Evolutionary conservation across 2,888 invertebrate species (phyloP).

Genomic region (Operophtera brumata): DNA sequence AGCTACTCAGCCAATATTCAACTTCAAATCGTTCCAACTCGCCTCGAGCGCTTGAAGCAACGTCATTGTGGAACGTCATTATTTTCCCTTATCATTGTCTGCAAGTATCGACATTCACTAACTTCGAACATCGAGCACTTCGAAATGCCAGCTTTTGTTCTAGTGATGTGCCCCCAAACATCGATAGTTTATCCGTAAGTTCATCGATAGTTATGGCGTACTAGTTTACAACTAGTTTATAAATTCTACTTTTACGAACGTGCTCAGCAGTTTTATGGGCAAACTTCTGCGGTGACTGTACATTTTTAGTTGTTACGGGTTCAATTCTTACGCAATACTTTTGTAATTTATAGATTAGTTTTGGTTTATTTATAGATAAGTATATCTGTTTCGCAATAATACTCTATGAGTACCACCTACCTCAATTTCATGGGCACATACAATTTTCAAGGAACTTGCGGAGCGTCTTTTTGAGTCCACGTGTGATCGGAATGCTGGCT

Average conservation of each 20-base stretch:
- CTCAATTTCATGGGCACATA: no score
- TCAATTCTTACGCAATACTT: slow-evolving; percentile 7
- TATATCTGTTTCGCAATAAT: no score
- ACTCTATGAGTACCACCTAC: no score
- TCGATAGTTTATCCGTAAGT: slow-evolving; percentile 12
- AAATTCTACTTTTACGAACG: slow-evolving; percentile 20
- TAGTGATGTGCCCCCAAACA: slow-evolving; percentile 37
- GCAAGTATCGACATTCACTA: slow-evolving; percentile 53
- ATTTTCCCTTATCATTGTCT: slow-evolving; percentile 71
- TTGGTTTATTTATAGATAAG: no score
- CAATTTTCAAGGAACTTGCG: no score
- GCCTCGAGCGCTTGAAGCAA: slow-evolving; percentile 34
- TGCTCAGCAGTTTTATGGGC: slow-evolving; percentile 11
- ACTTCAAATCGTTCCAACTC: not conserved
- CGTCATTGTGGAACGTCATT: slow-evolving; percentile 60
- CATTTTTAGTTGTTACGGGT: slow-evolving; percentile 18
- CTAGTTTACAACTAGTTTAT: slow-evolving; percentile 18
- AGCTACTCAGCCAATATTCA: slow-evolving; percentile 13
- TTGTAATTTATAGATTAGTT: no score
- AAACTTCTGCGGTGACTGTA: slow-evolving; percentile 12
- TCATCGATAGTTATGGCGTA: slow-evolving; percentile 18
- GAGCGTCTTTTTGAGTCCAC: no score
- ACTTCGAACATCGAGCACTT: slow-evolving; percentile 37
- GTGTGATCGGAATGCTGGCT: no score
- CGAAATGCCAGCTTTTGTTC: slow-evolving; percentile 21